Base-by-base conservation (phyloP, 2,888 invertebrate genomes). In the Xylota segnis region DNA sequence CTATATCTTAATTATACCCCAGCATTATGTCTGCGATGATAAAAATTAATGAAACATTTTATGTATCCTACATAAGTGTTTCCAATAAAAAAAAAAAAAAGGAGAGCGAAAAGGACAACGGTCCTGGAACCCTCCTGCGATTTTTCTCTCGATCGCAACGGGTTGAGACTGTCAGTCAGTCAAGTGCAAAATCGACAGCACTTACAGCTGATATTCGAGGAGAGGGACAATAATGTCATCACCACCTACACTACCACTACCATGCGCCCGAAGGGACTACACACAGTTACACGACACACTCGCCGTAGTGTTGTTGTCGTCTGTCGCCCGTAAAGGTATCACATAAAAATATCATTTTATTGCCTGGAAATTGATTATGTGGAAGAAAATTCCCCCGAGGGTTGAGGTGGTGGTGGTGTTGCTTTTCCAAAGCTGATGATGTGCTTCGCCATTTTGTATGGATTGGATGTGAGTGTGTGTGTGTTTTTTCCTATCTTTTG, bases 341-440 rank as follows among this genome's bases (percentile, higher is more conserved):
- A 14, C 79, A 75, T 84, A 76, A 86, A 84, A 86, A 86, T 76
- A 86, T 86, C 81, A 71, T 81, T 86, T 86, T 86, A 86, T 86
- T 81, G 76, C 65, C 54, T 75, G 63, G 84, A 76, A 86, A 86
- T 81, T 86, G 84, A 86, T 86, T 86, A 61, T 76, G 75, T 66
- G 84, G 81, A 81, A 86, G 76, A 43, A 50, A 47, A 59, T 45
- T 56, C 74, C 70, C 70, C 16, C 2, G 27, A 50, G 70, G 43
- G 32, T n/a, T 43, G 58, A 52, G 54, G 56, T 29, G 23, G 3
- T 23, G 23, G 45, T 40, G 56, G 27, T 47, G 59, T 5, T 50
- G 47, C 9, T 37, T 18, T 23, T 50, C 32, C 54, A 32, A 52
- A 74, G 59, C 47, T 72, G 79, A 63, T 68, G 68, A 78, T 74